Percentiles rank a stretch among this genome's conserved stretches.
Conservation (phyloP, 2,888 invertebrate species). For the Metallyticus violacea region DNA sequence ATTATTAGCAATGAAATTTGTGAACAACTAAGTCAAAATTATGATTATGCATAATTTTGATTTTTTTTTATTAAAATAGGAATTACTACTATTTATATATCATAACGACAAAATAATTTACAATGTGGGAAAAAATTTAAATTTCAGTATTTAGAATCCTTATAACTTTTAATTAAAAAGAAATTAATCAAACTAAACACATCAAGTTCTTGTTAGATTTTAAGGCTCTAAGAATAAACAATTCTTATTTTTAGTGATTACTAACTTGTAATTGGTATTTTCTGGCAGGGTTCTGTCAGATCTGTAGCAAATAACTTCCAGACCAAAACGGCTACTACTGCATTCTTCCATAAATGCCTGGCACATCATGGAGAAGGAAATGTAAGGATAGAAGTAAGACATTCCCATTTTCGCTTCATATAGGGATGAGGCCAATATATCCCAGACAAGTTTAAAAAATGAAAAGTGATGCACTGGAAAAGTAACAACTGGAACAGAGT, state of each 20-base stretch:
- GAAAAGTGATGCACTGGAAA: constrained; percentile 40
- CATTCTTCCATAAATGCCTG: constrained; percentile 40
- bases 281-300: constrained; percentile 36
- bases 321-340: constrained; percentile 36
- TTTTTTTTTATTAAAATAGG: too few species aligned
- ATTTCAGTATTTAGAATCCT: background rate
- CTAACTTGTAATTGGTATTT: constrained; percentile 30
- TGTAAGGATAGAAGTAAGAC: constrained; percentile 38
- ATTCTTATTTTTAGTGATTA: too few species aligned
- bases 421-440: constrained; percentile 36
- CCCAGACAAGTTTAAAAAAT: constrained; percentile 41
- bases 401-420: constrained; percentile 39
- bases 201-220: too few species aligned
- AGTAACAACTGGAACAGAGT: constrained; percentile 29
- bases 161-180: too few species aligned
- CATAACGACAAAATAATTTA: too few species aligned
- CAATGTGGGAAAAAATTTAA: background rate
- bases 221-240: too few species aligned
- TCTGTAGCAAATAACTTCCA: constrained; percentile 40
- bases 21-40: too few species aligned
- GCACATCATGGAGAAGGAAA: constrained; percentile 41
- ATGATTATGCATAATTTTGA: too few species aligned
- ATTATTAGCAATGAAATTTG: too few species aligned
- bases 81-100: too few species aligned
- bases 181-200: too few species aligned